A percentile compares a stretch with the other conserved stretches of the same genome.
Evolutionary conservation across 2,113 vertebrate species (phyloP).

Genomic region (Edolisoma coerulescens): DNA sequence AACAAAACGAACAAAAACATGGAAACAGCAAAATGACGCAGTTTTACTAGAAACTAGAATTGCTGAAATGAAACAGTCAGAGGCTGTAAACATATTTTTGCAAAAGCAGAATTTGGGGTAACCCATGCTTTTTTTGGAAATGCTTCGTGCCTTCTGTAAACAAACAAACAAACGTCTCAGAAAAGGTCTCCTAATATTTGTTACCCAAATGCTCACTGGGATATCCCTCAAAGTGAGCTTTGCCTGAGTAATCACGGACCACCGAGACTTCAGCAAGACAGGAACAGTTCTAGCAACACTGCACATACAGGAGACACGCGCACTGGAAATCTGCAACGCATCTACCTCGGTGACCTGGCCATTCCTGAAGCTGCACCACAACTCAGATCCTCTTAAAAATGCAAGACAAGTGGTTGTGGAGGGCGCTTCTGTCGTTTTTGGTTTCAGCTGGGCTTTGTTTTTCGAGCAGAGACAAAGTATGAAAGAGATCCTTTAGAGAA

Average conservation of each 20-base stretch:
- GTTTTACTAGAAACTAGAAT: not conserved
- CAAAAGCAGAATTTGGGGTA: not conserved
- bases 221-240: not conserved
- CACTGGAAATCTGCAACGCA: not conserved
- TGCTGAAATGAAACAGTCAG: not conserved
- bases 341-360: not conserved
- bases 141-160: not conserved
- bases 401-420: not conserved
- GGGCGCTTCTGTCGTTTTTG: not conserved
- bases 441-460: not conserved
- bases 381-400: not conserved
- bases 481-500: not conserved
- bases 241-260: fast-evolving
- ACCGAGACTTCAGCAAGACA: not conserved
- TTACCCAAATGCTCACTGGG: not conserved
- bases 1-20: not conserved
- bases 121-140: not conserved
- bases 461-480: not conserved
- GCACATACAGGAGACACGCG: fast-evolving
- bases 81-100: not conserved
- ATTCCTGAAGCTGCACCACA: not conserved
- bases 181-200: not conserved
- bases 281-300: not conserved
- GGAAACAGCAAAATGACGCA: not conserved
- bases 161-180: not conserved